Evolutionary conservation across 2,113 vertebrate genomes (phyloP), one percentile per base, ranked within the genome.

Genomic region (Grallaria varia): DNA sequence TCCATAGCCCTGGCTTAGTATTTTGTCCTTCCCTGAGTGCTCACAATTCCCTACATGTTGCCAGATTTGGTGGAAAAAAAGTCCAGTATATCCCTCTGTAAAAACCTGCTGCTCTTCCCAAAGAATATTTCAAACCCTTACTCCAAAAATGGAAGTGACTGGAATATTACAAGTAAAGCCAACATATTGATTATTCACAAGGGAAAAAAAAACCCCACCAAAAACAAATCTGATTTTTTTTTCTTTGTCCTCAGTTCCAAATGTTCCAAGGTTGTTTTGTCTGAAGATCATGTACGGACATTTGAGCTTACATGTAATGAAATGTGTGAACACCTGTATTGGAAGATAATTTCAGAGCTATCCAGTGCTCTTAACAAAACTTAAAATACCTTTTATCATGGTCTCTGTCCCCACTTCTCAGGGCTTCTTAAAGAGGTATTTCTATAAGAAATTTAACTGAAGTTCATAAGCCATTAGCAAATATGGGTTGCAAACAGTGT

Each of bases 311-410:
- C 24, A 27, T 33, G 28, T 35, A 83, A 56, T 11, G 14, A 67
- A 63, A 20, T 6, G 14, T 31, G n/a, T 20, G 25, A 85, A 27
- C 20, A 79, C 27, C 25, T 67, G 56, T 80, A 83, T 9, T 86
- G 10, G 10, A 68, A 86, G 25, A 27, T 35, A 90, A 59, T 24
- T 72, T 93, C 35, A 68, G 44, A 55, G 27, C 14, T 64, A 28
- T 6, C 11, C 5, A 2, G 9, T 50, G 35, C n/a, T 85, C 13
- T 33, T 23, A 39, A 40, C 8, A 86, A 89, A 91, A 74, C 17
- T 72, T 75, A 17, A 3, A 73, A 7, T 8, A 71, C 7, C 11
- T 72, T 77, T 56, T 45, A 37, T 56, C 0, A 0, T 58, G 31
- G 1, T 47, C 10, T 84, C 55, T 81, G 5, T 52, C 91, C 27